Evolutionary conservation across 2,113 vertebrate genomes (phyloP), one percentile per base, ranked within the genome.

Genomic region (Penelope pileata): DNA sequence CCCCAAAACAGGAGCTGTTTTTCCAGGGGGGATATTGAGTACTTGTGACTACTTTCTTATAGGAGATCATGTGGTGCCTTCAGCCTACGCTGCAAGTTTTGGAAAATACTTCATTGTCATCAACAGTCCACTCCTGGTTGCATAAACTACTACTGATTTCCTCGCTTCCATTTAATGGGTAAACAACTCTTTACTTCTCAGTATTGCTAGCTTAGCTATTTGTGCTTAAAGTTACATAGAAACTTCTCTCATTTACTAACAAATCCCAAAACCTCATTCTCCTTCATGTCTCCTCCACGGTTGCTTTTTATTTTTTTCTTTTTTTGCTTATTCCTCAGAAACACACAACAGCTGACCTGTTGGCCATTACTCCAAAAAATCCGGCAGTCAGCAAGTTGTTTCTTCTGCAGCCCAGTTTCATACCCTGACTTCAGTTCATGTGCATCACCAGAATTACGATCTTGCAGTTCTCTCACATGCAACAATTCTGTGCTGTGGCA

Each of bases 131-230:
- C 81, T 84, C 79, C 21, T 74, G 43, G 96, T 96, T 90, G 93
- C 84, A 78, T 87, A 97, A 97, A 91, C 94, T 95, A 82, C 48
- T 62, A 93, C 86, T 90, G 90, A 87, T 64, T 94, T 90, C 43
- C 48, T 40, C 43, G 70, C 45, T 48, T 86, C 70, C 50, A 68
- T 90, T 79, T 36, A 92, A 91, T 72, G 32, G 4, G 24, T 86
- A 93, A 93, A 78, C 36, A 43, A 9, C 50, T 62, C 53, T 42
- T 74, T 78, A 62, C 40, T 88, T 63, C 40, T 78, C 16, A 74
- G 36, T 45, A 53, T 82, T 83, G 59, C 69, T 88, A 68, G 51
- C 81, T 64, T 66, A 81, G 67, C 62, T 91, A 75, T 67, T 53
- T 60, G 47, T 89, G 84, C 69, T 91, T 50, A 36, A 62, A 91